Conservation (phyloP, 2,797 vertebrate species). For the Percopsis omiscomaycus region DNA sequence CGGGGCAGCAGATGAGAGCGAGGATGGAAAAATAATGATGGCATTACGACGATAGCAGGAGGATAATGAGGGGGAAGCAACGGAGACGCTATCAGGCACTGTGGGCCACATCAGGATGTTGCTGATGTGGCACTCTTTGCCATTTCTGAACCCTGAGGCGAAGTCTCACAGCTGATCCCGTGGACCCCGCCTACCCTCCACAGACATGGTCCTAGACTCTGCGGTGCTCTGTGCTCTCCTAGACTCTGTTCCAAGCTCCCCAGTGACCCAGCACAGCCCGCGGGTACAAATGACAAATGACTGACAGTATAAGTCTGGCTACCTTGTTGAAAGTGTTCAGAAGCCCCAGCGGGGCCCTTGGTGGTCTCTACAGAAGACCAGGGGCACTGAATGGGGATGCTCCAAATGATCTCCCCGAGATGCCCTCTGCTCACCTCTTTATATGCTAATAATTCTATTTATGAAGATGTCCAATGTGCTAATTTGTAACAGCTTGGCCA, state of each 20-base stretch:
- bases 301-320: slow-evolving; percentile 42
- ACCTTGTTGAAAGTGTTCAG: slow-evolving; percentile 52
- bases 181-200: slow-evolving; percentile 1
- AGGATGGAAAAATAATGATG: not conserved
- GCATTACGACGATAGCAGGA: no score
- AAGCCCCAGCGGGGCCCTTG: slow-evolving; percentile 40
- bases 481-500: slow-evolving; percentile 77
- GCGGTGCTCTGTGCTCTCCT: not conserved
- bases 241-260: slow-evolving; percentile 21
- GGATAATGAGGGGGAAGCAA: slow-evolving; percentile 23
- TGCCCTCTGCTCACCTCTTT: slow-evolving; percentile 72
- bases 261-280: slow-evolving; percentile 49
- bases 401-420: slow-evolving; percentile 52
- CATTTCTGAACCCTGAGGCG: slow-evolving; percentile 31
- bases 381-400: slow-evolving; percentile 37
- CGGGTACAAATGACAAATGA: slow-evolving; percentile 62
- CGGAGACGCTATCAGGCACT: not conserved
- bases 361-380: slow-evolving; percentile 55
- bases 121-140: slow-evolving; percentile 41
- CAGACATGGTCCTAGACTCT: not conserved
- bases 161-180: slow-evolving; percentile 58
- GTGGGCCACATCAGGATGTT: not conserved
- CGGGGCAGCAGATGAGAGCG: not conserved
- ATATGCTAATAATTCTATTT: slow-evolving; percentile 76
- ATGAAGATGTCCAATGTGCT: slow-evolving; percentile 64